Evolutionary conservation across 2,113 vertebrate genomes (phyloP).

Genomic region (Promerops cafer): DNA sequence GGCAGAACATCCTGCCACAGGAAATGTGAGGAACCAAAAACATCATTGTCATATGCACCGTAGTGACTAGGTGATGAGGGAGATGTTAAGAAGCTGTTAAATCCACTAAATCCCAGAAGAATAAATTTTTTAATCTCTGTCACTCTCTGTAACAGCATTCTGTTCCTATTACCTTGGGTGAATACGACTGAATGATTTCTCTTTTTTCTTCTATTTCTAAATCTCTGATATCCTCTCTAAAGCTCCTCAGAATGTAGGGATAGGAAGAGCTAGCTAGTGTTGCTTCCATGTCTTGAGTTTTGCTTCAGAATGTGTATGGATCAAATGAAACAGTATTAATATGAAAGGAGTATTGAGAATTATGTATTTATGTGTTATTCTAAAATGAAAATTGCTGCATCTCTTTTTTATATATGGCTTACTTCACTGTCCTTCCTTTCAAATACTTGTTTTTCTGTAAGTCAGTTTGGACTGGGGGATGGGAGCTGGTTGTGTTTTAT

Average conservation of each 20-base stretch:
- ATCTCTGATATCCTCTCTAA: not conserved
- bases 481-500: fast-evolving
- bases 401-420: not conserved
- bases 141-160: not conserved
- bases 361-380: not conserved
- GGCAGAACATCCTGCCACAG: not conserved
- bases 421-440: not conserved
- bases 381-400: not conserved
- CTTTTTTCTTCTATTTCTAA: not conserved
- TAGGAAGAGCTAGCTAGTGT: not conserved
- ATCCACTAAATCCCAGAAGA: not conserved
- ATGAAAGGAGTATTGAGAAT: not conserved
- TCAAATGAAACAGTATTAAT: not conserved
- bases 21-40: not conserved
- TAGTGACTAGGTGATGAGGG: not conserved
- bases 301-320: not conserved
- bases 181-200: not conserved
- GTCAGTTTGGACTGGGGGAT: fast-evolving
- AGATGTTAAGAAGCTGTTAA: not conserved
- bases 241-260: not conserved
- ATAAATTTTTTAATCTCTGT: not conserved
- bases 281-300: not conserved
- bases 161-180: not conserved
- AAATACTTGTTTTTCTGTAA: not conserved
- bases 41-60: not conserved